Base-by-base conservation (phyloP, 2,888 invertebrate genomes). In the Pseudococcus jackbeardsleyi region DNA sequence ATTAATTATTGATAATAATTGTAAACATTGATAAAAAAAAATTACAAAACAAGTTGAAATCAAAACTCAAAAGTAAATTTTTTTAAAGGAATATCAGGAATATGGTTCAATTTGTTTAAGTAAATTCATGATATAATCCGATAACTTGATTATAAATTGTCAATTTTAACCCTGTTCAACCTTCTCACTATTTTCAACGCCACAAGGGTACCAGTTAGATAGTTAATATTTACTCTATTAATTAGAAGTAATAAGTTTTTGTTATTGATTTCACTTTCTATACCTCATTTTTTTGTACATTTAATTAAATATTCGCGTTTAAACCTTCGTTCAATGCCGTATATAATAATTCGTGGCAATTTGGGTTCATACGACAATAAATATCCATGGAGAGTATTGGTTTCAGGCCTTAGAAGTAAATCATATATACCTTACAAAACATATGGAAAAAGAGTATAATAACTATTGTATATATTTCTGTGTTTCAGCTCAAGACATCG, bases 341-440 rank as follows among this genome's bases (percentile, higher is more conserved):
- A 96, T 94, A 96, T 96, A 94, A 93, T 96, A 93, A 95, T 96
- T 91, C 94, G 96, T 92, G 96, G 96, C 92, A 96, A 96, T 93
- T 94, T 96, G 91, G 96, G 96, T 92, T 96, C 96, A 85, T 96
- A 96, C 92, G 95, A 95, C 93, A 95, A 96, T 93, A 95, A 95
- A 93, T 95, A 95, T 93, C 96, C 96, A 92, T 96, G 96, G 96
- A 94, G 96, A 92, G 96, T 96, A 90, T 94, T 96, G 91, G 96
- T 96, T 90, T 96, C 96, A 91, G 96, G 96, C 92, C 93, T 96
- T 91, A 96, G 96, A 95, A 95, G 95, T 95, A 94, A 91, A 90
- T 64, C 19, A 26, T 88, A 8, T 6, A 8, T 26, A 54, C 3
- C 9, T 33, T 33, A 5, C 5, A 17, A n/a, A 17, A 54, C 54